Evolutionary conservation across 2,113 vertebrate genomes (phyloP), one percentile per base, ranked within the genome.

Genomic region (Epinephelus lanceolatus): DNA sequence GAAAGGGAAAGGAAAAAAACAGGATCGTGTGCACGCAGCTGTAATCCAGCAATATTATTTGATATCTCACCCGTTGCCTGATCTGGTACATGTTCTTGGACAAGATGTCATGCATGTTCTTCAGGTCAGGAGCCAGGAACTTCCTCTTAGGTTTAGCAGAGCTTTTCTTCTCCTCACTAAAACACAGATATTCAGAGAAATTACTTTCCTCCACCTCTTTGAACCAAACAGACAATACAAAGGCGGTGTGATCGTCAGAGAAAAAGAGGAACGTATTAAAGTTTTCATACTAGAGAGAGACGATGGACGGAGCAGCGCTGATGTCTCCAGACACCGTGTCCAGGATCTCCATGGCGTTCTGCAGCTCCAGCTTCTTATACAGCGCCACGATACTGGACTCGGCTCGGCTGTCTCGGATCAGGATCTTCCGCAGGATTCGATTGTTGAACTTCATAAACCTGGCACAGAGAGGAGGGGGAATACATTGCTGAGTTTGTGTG

Each of bases 1-100:
- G 17, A 52, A 12, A 4, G 12, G 4, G 21, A 47, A 52, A 0
- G 1, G 27, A 2, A 17, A 65, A 42, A 33, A 47, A 19, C 2
- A 14, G 19, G 45, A 5, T 25, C 8, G 0, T 81, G 33, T 18
- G n/a, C 33, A 52, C 10, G 40, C 5, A 53, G 25, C 71, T 23
- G 15, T 57, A 21, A 65, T 47, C 23, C 57, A n/a, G 52, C 7
- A 4, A 2, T 1, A 70, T 18, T 6, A 25, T 37, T 67, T 12
- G 1, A 21, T 1, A 21, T 67, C 97, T 97, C 91, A 99, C 98
- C 94, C 96, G 91, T 78, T 99, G 96, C 27, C 98, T 96, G 91
- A 98, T 99, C 89, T 97, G 97, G 91, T 99, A 99, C 94, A 99
- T 97, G 94, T 99, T 99, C 93, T 98, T 97, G 66, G 98, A 97